Percentiles rank a stretch among this genome's conserved stretches.
phyloP scores from a whole-genome alignment of 2,888 invertebrate genomes.

The Trachelus iudaicus region DNA sequence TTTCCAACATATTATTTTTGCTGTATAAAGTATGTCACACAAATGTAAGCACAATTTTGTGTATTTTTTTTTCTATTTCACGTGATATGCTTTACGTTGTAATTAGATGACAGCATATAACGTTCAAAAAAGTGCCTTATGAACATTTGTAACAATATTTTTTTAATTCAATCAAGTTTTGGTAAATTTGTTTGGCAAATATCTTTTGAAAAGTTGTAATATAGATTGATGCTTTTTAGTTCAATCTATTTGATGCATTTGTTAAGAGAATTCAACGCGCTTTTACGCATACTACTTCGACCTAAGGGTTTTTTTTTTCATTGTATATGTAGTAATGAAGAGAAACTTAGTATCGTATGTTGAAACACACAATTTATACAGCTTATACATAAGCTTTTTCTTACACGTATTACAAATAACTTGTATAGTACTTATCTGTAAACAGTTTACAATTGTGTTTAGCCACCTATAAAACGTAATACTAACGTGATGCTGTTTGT shows the following conservation, averaged over 20 bases:
- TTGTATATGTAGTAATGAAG: background rate
- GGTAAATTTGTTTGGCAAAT: background rate
- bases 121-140: background rate
- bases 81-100: background rate
- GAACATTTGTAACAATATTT: background rate
- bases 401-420: slow-evolving; percentile 13
- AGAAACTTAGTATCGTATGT: too few species aligned
- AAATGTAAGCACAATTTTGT: background rate
- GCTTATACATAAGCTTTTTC: background rate
- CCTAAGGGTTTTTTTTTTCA: background rate
- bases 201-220: too few species aligned
- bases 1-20: background rate
- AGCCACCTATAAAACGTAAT: background rate
- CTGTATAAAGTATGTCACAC: background rate
- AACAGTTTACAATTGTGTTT: background rate
- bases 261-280: too few species aligned
- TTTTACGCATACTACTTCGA: background rate
- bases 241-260: too few species aligned
- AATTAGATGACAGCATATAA: background rate
- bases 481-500: slow-evolving; percentile 10
- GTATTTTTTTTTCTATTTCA: background rate
- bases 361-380: too few species aligned
- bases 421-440: slow-evolving; percentile 35
- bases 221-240: too few species aligned
- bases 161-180: background rate